Evolutionary conservation across 2,888 invertebrate species (phyloP).

Genomic region (Anaspis maculata): DNA sequence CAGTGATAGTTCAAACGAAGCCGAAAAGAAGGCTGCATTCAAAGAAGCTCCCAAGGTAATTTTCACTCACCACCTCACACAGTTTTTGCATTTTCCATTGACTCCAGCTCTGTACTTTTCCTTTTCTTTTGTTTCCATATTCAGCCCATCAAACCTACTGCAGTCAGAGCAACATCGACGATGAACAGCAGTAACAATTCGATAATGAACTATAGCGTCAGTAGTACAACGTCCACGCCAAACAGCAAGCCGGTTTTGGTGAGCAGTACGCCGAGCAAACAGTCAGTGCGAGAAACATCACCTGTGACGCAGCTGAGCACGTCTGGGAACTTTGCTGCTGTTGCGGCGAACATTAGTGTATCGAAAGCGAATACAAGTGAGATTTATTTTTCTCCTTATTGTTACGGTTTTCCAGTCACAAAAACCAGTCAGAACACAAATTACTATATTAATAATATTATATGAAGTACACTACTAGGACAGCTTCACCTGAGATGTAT

Average conservation of each 20-base stretch:
- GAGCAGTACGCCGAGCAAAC: constrained; percentile 39
- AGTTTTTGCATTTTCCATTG: too few relatives aligned
- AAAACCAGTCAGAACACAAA: too few relatives aligned
- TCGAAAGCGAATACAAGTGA: constrained; percentile 20
- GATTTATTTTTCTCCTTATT: too few relatives aligned
- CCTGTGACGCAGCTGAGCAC: constrained; percentile 38
- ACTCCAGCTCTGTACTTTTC: not conserved
- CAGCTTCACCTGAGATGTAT: too few relatives aligned
- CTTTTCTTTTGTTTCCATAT: constrained; percentile 32
- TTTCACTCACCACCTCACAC: too few relatives aligned
- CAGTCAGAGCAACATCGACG: constrained; percentile 54
- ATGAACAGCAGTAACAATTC: constrained; percentile 47
- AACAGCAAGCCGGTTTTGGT: constrained; percentile 34
- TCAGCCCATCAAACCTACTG: constrained; percentile 81
- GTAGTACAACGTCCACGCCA: constrained; percentile 39
- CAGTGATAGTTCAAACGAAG: constrained; percentile 65
- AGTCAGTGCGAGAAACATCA: constrained; percentile 38
- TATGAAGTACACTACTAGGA: too few relatives aligned
- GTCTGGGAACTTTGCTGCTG: constrained; percentile 55
- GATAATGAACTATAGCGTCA: constrained; percentile 41
- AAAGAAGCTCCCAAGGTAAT: constrained; percentile 49
- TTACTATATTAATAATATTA: too few relatives aligned
- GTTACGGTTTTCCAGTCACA: too few relatives aligned
- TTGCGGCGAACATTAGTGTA: constrained; percentile 43
- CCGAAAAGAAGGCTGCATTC: constrained; percentile 52